Evolutionary conservation across 2,888 invertebrate species (phyloP), one percentile per base, ranked within the genome.

Genomic region (Melinaea menophilus): DNA sequence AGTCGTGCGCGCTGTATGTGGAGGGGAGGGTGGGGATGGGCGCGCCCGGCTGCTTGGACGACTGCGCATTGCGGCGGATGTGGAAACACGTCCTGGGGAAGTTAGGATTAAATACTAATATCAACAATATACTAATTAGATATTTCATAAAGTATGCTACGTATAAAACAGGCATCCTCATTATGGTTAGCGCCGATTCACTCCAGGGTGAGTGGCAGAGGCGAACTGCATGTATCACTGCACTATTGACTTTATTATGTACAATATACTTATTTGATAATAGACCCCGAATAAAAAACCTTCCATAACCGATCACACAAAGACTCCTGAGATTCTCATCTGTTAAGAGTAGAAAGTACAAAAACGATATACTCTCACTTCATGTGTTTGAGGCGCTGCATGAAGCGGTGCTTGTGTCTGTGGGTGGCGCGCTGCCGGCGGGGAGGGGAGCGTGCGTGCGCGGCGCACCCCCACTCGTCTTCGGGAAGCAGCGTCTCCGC

Each of bases 311-410:
- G 22, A 22, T 22, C 22, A 22, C 22, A 22, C 22, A 22, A 22
- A 22, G 22, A 22, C 22, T 22, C 22, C 22, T 22, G 22, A 22
- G 22, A 22, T 22, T 22, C 22, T 37, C 13, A 9, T 22, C 1
- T n/a, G n/a, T n/a, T n/a, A n/a, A n/a, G n/a, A n/a, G n/a, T n/a
- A 33, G 35, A 48, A 1, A 5, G 22, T n/a, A 46, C 12, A 34
- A 37, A 41, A 11, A 54, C 11, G 13, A 22, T 55, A 45, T 41
- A 55, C 2, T 81, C 88, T 85, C 87, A 97, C 97, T 98, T 98
- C 95, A 99, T 98, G 79, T 98, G 98, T 87, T 98, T 98, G 58
- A 99, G 92, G 56, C 98, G 93, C 84, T 98, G 98, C 95, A 99
- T 96, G 82, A 99, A 98, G 66, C 98, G 93, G 84, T 98, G 98